A percentile compares a stretch with the other conserved stretches of the same genome.
Conservation (phyloP, 2,113 vertebrate species). For the Tachycineta bicolor region DNA sequence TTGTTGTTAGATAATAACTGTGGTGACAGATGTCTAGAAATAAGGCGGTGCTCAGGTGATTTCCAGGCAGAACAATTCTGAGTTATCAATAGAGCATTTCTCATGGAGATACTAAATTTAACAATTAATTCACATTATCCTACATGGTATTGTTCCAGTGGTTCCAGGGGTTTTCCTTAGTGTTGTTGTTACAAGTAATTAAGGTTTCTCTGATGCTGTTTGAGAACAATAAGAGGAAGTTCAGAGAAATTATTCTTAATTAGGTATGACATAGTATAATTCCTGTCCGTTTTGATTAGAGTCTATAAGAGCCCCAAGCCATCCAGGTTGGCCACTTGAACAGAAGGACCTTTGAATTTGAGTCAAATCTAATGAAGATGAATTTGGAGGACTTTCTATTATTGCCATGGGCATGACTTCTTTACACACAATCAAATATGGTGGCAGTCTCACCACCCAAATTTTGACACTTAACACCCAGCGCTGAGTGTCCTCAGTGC, state of each 20-base stretch:
- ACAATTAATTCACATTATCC: neutral
- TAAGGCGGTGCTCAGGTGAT: slow-evolving; percentile 20
- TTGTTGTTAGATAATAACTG: slow-evolving; percentile 47
- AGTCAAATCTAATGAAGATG: neutral
- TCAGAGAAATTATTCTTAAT: neutral
- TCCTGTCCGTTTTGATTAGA: neutral
- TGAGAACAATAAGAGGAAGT: slow-evolving; percentile 35
- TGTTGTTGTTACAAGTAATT: neutral
- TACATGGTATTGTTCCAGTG: neutral
- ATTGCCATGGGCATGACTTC: neutral
- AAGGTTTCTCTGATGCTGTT: neutral
- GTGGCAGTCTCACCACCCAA: neutral
- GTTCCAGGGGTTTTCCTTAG: neutral
- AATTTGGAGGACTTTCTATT: neutral
- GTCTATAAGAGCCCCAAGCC: neutral
- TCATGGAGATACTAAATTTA: neutral
- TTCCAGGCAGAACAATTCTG: slow-evolving; percentile 25
- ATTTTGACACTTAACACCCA: neutral
- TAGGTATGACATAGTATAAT: neutral
- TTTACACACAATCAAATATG: neutral
- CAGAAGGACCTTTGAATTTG: neutral
- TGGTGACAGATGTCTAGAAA: slow-evolving; percentile 48
- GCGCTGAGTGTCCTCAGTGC: neutral
- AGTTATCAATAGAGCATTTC: neutral
- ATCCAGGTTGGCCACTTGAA: neutral